Evolutionary conservation across 2,113 vertebrate genomes (phyloP), one percentile per base, ranked within the genome.

Genomic region (Austrofundulus limnaeus): DNA sequence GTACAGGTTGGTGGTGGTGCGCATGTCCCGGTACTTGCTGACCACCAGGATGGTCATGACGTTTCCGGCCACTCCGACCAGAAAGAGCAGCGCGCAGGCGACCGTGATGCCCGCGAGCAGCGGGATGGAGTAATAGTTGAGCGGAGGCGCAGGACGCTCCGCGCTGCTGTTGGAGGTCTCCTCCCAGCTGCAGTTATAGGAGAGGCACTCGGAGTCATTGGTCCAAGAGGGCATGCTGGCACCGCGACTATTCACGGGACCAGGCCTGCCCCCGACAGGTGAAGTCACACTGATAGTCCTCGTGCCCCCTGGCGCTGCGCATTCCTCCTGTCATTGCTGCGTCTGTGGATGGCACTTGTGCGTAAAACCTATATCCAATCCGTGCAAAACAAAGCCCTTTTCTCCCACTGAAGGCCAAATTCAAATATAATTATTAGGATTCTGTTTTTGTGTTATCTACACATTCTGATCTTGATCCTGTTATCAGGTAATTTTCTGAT

Each of bases 1-100:
- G 90, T 99, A 98, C 54, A 99, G 87, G 91, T 98, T 98, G 71
- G 96, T 98, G 70, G 97, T 98, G 31, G 95, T 97, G 72, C 95
- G 94, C 94, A 99, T 95, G 85, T 97, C 94, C 55, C 94, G 93
- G 87, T 94, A 97, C 75, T 93, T 94, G 0, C 92, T 92, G 77
- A 98, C 95, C 78, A 97, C 95, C 88, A 97, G 64, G 78, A 99
- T 93, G 25, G 96, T 99, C 92, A 96, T 94, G 60, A 96, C 87
- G 83, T 99, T 99, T 45, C 97, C 97, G 3, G 86, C 42, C 66
- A 96, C 88, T 23, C 97, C 97, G 19, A 94, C 87, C 42, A 93
- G 83, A 72, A 96, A 97, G 37, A 98, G 92, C 24, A 96, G 81
- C 17, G 94, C 68, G 61, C 97, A 98, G 72, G 92, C 92, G 52